Percentiles rank a stretch among this genome's conserved stretches.
phyloP scores from a whole-genome alignment of 2,797 vertebrate genomes.

The Sebastes diploproa region DNA sequence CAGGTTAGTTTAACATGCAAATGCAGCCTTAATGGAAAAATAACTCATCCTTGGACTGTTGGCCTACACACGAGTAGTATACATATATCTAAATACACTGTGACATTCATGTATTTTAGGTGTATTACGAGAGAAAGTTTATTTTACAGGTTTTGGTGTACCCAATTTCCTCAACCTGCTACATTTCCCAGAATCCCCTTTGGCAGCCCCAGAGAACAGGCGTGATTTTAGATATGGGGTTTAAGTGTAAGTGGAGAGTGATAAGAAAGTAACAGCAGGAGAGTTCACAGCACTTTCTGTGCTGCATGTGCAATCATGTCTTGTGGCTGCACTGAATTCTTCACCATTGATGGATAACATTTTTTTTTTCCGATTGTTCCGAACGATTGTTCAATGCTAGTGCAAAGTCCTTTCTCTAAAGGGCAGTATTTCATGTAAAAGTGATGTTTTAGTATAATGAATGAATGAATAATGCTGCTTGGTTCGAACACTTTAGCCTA shows the following conservation, averaged over 20 bases:
- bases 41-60: constrained; percentile 8
- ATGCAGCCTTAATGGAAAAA: constrained; percentile 40
- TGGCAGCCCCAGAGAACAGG: neutral
- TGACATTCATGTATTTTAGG: neutral
- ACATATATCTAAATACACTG: constrained; percentile 9
- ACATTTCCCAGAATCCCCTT: constrained; percentile 15
- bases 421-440: neutral
- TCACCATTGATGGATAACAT: neutral
- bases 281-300: neutral
- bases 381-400: neutral
- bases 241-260: constrained; percentile 9
- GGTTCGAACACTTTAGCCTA: neutral
- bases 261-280: constrained; percentile 21
- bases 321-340: neutral
- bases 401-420: neutral
- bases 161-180: neutral
- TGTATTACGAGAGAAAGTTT: neutral
- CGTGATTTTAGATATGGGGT: constrained; percentile 10
- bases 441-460: constrained; percentile 9
- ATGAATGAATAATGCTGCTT: neutral
- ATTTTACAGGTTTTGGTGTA: neutral
- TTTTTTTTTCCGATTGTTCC: neutral
- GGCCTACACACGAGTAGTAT: neutral
- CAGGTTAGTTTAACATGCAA: constrained; percentile 57
- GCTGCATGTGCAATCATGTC: neutral